These are phyloP conservation scores for Agrilus cyanescens DNA, from an alignment of 2,888 invertebrate species.

Conservation along the genomic window DNA sequence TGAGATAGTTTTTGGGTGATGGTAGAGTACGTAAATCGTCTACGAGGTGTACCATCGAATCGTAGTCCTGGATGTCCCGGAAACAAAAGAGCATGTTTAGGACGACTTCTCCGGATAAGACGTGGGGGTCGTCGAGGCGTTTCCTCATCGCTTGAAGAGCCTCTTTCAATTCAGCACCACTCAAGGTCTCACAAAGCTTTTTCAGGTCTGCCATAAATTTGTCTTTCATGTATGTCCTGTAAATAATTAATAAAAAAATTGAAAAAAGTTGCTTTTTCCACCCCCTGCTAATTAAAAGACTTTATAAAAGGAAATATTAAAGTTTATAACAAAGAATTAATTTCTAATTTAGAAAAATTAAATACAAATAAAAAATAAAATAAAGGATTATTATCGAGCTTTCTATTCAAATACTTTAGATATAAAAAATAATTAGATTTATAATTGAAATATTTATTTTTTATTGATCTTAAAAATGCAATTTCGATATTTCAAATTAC, in stretches of 20 bases:
- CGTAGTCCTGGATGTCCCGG: constrained; percentile 88
- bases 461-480: no score
- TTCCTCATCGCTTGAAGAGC: constrained; percentile 82
- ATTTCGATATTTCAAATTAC: no score
- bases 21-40: constrained; percentile 87
- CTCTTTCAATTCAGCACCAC: constrained; percentile 68
- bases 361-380: no score
- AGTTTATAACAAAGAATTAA: no score
- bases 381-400: no score
- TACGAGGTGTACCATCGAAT: constrained; percentile 93
- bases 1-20: constrained; percentile 75
- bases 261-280: background rate
- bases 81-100: constrained; percentile 88
- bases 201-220: constrained; percentile 91
- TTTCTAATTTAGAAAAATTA: no score
- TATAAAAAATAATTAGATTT: no score
- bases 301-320: no score
- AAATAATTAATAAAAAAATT: constrained; percentile 22
- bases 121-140: constrained; percentile 91
- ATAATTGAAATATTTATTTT: no score
- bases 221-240: constrained; percentile 90
- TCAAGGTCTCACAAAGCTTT: constrained; percentile 78
- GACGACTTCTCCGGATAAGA: constrained; percentile 91
- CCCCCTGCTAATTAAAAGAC: no score
- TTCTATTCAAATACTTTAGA: no score